Percentiles rank a stretch among this genome's conserved stretches.
Evolutionary conservation across 2,888 invertebrate species (phyloP).

Genomic region (Synergus laeviventris): DNA sequence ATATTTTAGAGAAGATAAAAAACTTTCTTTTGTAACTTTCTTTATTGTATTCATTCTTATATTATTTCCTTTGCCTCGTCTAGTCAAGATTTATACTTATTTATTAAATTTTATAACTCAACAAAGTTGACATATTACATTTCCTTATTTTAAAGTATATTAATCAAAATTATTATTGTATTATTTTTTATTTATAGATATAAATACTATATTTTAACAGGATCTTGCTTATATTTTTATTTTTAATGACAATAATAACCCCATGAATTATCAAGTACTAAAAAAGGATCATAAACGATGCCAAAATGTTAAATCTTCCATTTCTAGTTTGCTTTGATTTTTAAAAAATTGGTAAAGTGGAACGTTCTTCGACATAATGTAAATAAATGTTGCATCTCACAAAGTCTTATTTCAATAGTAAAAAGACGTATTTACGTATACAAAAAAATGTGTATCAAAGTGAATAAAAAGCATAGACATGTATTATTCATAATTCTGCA

Average conservation of each 20-base stretch:
- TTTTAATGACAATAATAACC: not conserved
- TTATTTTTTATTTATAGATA: too few species aligned
- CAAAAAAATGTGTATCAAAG: slow-evolving; percentile 2
- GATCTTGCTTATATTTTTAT: too few species aligned
- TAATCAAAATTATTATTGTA: not conserved
- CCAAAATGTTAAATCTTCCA: not conserved
- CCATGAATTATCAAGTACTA: not conserved
- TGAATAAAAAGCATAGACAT: slow-evolving; percentile 9
- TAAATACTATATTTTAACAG: too few species aligned
- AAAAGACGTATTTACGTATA: slow-evolving; percentile 6
- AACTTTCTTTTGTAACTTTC: not conserved
- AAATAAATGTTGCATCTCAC: not conserved
- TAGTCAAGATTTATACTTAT: slow-evolving; percentile 12
- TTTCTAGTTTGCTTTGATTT: not conserved
- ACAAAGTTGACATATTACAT: not conserved
- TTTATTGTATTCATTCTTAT: not conserved
- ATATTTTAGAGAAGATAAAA: not conserved
- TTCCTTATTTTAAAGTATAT: not conserved
- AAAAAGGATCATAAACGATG: not conserved
- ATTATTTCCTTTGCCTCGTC: slow-evolving; percentile 18
- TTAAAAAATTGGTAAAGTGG: not conserved
- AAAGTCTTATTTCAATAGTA: not conserved
- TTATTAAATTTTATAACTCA: not conserved
- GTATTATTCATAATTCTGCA: not conserved
- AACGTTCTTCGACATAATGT: not conserved